Evolutionary conservation across 2,113 vertebrate genomes (phyloP).

Genomic region (Cololabis saira): DNA sequence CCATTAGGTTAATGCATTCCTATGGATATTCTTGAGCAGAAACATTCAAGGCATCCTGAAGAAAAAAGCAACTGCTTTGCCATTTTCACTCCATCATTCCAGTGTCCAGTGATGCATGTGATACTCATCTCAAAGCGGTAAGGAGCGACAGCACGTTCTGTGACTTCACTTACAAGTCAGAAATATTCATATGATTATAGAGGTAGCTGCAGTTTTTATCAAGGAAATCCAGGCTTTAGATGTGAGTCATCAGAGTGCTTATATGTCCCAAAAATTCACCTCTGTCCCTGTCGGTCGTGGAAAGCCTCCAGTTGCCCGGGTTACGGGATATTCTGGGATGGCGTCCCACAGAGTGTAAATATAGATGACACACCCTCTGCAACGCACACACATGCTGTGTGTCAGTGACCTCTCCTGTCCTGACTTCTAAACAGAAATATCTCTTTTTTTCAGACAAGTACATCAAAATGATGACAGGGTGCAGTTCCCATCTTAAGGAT

Average conservation of each 20-base stretch:
- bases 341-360: conserved; percentile 61
- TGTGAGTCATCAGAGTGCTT: not conserved
- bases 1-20: conserved; percentile 13
- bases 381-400: not conserved
- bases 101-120: conserved; percentile 23
- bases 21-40: not conserved
- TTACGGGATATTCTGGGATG: conserved; percentile 61
- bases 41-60: not conserved
- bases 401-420: not conserved
- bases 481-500: not conserved
- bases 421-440: conserved; percentile 13
- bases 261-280: conserved; percentile 16
- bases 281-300: conserved; percentile 47
- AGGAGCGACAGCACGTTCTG: conserved; percentile 3
- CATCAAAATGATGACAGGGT: not conserved
- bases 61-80: conserved; percentile 31
- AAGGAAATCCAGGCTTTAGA: conserved; percentile 4
- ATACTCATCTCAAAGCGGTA: conserved; percentile 10
- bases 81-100: conserved; percentile 13
- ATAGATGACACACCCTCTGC: conserved; percentile 59
- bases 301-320: conserved; percentile 49
- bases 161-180: not conserved
- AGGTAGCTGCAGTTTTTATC: conserved; percentile 4
- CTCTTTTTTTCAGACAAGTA: not conserved
- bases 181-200: conserved; percentile 17